Evolutionary conservation across 2,888 invertebrate species (phyloP).

Genomic region (Lathronympha strigana): DNA sequence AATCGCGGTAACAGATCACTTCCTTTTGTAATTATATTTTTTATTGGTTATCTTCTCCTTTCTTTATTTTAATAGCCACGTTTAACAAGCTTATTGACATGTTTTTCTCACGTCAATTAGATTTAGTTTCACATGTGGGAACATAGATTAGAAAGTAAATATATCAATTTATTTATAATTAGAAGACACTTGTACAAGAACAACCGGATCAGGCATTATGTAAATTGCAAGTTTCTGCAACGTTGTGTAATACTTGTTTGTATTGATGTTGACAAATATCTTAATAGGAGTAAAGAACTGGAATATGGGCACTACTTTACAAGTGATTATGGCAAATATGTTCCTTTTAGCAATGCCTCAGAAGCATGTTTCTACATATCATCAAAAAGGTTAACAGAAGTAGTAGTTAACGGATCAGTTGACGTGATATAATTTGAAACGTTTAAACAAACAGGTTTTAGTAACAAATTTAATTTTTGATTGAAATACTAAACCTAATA

Average conservation of each 20-base stretch:
- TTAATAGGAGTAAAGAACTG: neutral
- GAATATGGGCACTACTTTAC: neutral
- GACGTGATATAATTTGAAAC: too few species aligned
- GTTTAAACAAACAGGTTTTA: too few species aligned
- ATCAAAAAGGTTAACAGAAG: too few species aligned
- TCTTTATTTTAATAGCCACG: neutral
- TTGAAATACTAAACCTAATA: neutral
- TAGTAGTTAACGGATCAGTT: too few species aligned
- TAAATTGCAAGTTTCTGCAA: constrained; percentile 19
- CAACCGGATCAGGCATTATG: constrained; percentile 7
- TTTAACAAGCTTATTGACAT: neutral
- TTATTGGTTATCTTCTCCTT: neutral
- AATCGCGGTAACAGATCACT: too few species aligned
- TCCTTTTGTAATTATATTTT: too few species aligned
- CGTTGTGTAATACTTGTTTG: constrained; percentile 15
- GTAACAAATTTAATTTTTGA: too few species aligned
- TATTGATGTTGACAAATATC: constrained; percentile 11
- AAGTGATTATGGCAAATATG: too few species aligned
- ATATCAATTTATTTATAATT: constrained; percentile 11
- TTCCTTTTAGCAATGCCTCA: too few species aligned
- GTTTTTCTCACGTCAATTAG: constrained; percentile 18
- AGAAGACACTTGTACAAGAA: constrained; percentile 15
- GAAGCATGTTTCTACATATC: too few species aligned
- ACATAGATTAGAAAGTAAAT: constrained; percentile 15
- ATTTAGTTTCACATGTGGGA: constrained; percentile 16